These are phyloP conservation scores for Chrysomela aeneicollis DNA, from an alignment of 2,888 invertebrate species.

Conservation along the genomic window DNA sequence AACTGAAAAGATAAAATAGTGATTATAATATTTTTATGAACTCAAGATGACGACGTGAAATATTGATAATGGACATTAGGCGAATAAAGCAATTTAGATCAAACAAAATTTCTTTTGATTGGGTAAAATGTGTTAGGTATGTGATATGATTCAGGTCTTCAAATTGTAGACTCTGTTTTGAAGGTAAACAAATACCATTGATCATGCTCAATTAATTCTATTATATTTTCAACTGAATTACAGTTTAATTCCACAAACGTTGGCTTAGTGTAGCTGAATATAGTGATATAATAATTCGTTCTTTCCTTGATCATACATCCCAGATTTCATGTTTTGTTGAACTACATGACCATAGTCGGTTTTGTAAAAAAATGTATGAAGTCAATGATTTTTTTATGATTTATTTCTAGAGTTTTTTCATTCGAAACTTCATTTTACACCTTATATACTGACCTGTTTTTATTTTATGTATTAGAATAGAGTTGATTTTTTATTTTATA, in stretches of 20 bases:
- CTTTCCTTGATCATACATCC: background rate
- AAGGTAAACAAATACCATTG: too few relatives aligned
- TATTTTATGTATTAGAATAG: slow-evolving; percentile 12
- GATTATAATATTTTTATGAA: too few relatives aligned
- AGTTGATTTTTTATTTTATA: background rate
- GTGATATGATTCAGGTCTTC: too few relatives aligned
- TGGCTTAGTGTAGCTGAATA: background rate
- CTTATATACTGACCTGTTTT: slow-evolving; percentile 10
- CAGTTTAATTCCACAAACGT: background rate
- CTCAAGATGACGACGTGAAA: too few relatives aligned
- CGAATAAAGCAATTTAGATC: too few relatives aligned
- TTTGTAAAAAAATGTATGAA: slow-evolving; percentile 26
- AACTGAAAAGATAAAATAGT: too few relatives aligned
- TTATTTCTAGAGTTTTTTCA: background rate
- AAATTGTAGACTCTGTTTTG: too few relatives aligned
- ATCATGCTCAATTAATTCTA: background rate
- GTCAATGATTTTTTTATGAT: slow-evolving; percentile 33
- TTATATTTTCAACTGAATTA: background rate
- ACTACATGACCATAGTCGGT: background rate
- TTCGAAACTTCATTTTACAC: slow-evolving; percentile 11
- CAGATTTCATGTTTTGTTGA: background rate
- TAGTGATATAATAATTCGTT: too few relatives aligned
- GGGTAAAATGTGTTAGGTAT: too few relatives aligned
- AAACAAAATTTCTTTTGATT: too few relatives aligned
- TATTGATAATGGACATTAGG: too few relatives aligned